A percentile compares a stretch with the other conserved stretches of the same genome.
Evolutionary conservation across 2,888 invertebrate genomes (phyloP).

Genomic region (Chesias legatella): DNA sequence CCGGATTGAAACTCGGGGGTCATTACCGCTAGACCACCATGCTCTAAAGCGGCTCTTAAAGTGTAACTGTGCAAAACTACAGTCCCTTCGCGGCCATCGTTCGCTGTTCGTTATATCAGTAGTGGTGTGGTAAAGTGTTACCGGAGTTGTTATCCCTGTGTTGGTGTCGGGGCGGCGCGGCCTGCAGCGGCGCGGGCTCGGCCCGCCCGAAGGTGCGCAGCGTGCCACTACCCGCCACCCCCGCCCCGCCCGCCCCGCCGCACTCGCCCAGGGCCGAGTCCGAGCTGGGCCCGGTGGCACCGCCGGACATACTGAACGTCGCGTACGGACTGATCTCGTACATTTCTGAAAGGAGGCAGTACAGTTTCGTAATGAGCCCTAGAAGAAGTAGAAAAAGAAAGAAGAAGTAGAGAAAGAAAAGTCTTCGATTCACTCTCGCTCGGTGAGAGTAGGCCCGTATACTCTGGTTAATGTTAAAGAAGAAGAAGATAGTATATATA

Average conservation of each 20-base stretch:
- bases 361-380: no score
- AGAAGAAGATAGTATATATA: no score
- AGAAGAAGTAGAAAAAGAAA: no score
- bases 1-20: no score
- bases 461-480: no score
- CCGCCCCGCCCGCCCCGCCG: conserved; percentile 69
- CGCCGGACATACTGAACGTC: conserved; percentile 83
- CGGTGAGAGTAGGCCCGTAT: no score
- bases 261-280: conserved; percentile 22
- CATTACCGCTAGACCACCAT: no score
- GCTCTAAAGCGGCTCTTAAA: no score
- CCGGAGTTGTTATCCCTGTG: conserved; percentile 30
- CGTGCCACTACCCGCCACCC: conserved; percentile 77
- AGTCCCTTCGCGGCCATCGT: no score
- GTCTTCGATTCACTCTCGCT: no score
- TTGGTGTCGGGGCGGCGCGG: conserved; percentile 71
- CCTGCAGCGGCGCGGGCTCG: conserved; percentile 65
- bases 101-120: not conserved
- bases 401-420: no score
- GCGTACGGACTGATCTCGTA: conserved; percentile 91
- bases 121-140: not conserved
- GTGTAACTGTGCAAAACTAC: no score
- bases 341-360: conserved; percentile 87
- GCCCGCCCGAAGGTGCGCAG: conserved; percentile 88
- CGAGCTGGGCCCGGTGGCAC: conserved; percentile 37